Evolutionary conservation across 2,888 invertebrate genomes (phyloP).

Genomic region (Brachycybe producta): DNA sequence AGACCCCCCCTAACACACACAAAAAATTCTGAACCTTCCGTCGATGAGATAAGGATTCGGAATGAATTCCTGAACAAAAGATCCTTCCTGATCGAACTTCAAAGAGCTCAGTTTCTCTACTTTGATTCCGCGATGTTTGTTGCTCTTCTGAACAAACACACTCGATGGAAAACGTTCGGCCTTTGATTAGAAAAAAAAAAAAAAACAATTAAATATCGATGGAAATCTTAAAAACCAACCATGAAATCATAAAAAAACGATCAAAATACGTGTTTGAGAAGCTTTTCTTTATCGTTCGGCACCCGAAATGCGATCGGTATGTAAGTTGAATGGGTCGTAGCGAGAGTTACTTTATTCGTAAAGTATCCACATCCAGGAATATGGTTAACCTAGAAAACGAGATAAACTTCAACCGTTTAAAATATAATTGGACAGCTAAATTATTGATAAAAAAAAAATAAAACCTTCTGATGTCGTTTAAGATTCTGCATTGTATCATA

Average conservation of each 20-base stretch:
- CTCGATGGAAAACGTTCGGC: constrained; percentile 50
- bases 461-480: constrained; percentile 52
- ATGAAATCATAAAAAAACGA: no score
- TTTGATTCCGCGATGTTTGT: constrained; percentile 74
- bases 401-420: constrained; percentile 9
- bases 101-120: constrained; percentile 57
- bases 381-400: constrained; percentile 58
- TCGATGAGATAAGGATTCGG: constrained; percentile 77
- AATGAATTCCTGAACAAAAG: constrained; percentile 84
- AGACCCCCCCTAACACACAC: no score
- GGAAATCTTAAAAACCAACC: no score
- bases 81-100: constrained; percentile 52
- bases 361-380: constrained; percentile 87
- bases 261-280: constrained; percentile 51
- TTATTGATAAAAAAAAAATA: constrained; percentile 1
- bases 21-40: no score
- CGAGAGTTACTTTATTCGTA: constrained; percentile 81
- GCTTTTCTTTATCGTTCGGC: constrained; percentile 56
- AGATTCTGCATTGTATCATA: constrained; percentile 44
- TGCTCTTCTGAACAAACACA: constrained; percentile 81
- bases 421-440: not conserved
- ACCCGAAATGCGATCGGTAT: constrained; percentile 80
- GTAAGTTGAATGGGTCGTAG: constrained; percentile 59
- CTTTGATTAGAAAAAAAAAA: no score
- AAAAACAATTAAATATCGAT: no score